Base-by-base conservation (phyloP, 2,888 invertebrate genomes). In the Eupithecia insigniata region DNA sequence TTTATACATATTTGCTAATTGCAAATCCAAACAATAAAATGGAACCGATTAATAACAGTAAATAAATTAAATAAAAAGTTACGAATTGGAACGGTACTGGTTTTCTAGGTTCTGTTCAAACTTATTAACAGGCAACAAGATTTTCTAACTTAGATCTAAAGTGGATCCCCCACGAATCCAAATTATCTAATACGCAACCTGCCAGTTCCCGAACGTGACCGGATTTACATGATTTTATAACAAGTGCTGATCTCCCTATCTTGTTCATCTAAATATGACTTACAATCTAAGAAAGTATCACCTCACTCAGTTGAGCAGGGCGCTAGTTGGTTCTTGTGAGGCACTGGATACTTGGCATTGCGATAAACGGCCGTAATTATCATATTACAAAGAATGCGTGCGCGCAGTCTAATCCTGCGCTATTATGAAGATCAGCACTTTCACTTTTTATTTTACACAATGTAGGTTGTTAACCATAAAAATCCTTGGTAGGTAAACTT, bases 391-490 rank as follows among this genome's bases (percentile, higher is more conserved):
- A 62, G 74, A 70, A 55, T 61, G 66, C 65, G 73, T 36, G 36
- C 26, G 64, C 64, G 64, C 36, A 16, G 10, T 64, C 68, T 69
- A 69, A 74, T 74, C 69, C 71, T 71, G 66, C 28, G 68, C 67
- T 65, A 73, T 69, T 74, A 69, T 66, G 39, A 69, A 69, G 43
- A 74, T 62, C 66, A 65, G 34, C 32, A 39, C 74, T 71, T 74
- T 74, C 71, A 62, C 73, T 69, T 58, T 43, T 28, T 60, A 30
- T 62, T n/a, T 32, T 64, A n/a, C 2, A 64, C 36, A 39, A 36
- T 10, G 16, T 60, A 26, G 26, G 55, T 64, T 26, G 22, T 26
- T 62, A 10, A 14, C 12, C 12, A 12, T 12, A 14, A n/a, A n/a
- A n/a, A n/a, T n/a, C n/a, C n/a, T n/a, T n/a, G n/a, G n/a, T n/a